A percentile compares a stretch with the other conserved stretches of the same genome.
phyloP scores from a whole-genome alignment of 1,140 invertebrate species.

The Zaprionus gabonicus region DNA sequence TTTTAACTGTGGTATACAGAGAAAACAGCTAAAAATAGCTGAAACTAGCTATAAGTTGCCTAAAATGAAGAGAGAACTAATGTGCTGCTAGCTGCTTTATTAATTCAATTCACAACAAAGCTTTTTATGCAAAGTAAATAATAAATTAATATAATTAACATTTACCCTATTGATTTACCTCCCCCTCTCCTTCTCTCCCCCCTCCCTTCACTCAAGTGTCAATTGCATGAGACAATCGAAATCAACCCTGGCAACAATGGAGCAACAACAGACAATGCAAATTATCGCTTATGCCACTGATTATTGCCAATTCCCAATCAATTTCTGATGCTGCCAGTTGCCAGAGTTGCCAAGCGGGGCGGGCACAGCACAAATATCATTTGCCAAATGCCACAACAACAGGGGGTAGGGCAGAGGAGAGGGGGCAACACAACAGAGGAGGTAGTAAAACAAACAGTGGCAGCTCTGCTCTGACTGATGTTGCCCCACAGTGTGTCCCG shows the following conservation, averaged over 20 bases:
- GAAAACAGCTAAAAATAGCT: too few relatives aligned
- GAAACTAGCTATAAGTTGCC: too few relatives aligned
- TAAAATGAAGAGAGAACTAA: too few relatives aligned
- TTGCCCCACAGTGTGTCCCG: conserved; percentile 11
- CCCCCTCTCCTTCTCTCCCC: neutral
- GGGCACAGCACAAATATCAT: conserved; percentile 42
- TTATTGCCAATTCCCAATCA: conserved; percentile 77
- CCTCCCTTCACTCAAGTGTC: neutral
- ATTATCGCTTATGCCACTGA: conserved; percentile 75
- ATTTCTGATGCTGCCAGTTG: conserved; percentile 39
- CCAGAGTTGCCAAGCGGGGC: conserved; percentile 26
- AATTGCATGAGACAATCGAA: conserved; percentile 22
- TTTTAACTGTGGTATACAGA: too few relatives aligned
- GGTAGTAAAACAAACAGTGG: conserved; percentile 40
- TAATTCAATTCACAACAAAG: too few relatives aligned
- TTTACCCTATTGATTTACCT: too few relatives aligned
- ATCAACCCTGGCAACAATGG: conserved; percentile 26
- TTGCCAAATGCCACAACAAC: conserved; percentile 35
- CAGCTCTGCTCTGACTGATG: conserved; percentile 19
- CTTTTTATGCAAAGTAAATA: neutral
- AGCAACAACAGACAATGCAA: conserved; percentile 63
- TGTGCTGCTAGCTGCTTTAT: too few relatives aligned
- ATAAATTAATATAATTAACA: neutral
- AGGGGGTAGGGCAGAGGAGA: neutral
- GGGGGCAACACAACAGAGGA: conserved; percentile 5